These are phyloP conservation scores for Mesochorus sp. DNA, from an alignment of 2,888 invertebrate species.

Conservation along the genomic window DNA sequence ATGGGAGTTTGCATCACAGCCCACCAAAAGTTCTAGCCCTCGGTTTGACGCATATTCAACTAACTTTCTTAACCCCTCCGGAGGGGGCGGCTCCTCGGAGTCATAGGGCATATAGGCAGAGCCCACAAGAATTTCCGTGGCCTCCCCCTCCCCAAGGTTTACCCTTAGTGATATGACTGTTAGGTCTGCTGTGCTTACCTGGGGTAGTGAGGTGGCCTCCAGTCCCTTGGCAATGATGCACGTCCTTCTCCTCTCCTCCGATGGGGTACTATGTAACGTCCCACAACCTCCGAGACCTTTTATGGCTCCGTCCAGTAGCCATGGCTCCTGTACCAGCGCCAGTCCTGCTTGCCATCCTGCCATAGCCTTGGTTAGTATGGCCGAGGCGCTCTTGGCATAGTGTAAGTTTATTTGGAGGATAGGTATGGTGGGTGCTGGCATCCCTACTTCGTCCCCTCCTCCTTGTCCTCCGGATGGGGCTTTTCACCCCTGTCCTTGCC, in stretches of 20 bases:
- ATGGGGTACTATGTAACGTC: neutral
- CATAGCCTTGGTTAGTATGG: neutral
- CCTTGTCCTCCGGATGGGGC: too few relatives aligned
- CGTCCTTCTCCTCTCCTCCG: neutral
- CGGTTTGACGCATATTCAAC: constrained; percentile 8
- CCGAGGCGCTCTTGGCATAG: neutral
- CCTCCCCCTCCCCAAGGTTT: neutral
- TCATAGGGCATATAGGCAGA: constrained; percentile 10
- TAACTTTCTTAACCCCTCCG: constrained; percentile 7
- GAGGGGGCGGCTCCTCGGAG: neutral
- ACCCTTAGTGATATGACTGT: neutral
- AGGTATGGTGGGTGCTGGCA: too few relatives aligned
- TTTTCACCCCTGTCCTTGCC: too few relatives aligned
- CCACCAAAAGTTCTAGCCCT: constrained; percentile 12
- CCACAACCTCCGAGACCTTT: neutral
- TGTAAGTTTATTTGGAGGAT: neutral
- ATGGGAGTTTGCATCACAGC: constrained; percentile 43
- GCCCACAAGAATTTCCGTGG: neutral
- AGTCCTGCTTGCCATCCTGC: neutral
- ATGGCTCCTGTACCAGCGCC: neutral
- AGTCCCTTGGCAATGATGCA: neutral
- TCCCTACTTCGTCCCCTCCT: too few relatives aligned
- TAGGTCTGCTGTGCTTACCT: neutral
- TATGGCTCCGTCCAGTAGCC: neutral
- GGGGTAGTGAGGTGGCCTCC: too few relatives aligned